phyloP scores from a whole-genome alignment of 1,140 invertebrate genomes.

The Sipha flava region DNA sequence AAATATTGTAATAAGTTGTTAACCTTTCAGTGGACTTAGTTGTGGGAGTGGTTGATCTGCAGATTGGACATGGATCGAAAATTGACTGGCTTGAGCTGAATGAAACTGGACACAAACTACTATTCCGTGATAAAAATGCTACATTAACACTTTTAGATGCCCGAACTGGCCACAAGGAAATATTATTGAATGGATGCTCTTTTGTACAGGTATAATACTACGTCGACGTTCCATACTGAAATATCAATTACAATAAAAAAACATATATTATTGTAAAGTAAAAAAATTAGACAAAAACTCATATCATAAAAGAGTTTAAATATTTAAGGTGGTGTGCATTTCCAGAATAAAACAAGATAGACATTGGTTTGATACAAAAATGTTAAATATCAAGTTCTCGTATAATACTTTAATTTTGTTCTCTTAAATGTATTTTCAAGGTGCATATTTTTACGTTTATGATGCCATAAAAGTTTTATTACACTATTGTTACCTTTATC shows the following conservation, averaged over 20 bases:
- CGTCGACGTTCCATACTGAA: background rate
- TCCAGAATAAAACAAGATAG: too few relatives aligned
- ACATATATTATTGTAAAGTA: background rate
- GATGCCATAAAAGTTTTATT: too few relatives aligned
- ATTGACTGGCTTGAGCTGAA: constrained; percentile 97
- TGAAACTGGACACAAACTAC: constrained; percentile 80
- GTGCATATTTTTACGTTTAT: too few relatives aligned
- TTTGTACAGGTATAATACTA: constrained; percentile 43
- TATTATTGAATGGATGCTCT: constrained; percentile 48
- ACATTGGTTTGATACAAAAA: too few relatives aligned
- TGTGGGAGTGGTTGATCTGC: constrained; percentile 59
- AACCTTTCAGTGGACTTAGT: constrained; percentile 64
- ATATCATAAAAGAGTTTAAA: too few relatives aligned
- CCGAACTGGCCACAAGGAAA: constrained; percentile 52
- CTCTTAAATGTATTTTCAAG: too few relatives aligned
- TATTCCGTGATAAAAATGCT: constrained; percentile 79
- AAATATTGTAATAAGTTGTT: too few relatives aligned
- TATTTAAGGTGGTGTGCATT: too few relatives aligned
- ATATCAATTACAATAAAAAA: background rate
- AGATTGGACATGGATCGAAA: constrained; percentile 82
- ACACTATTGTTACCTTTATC: too few relatives aligned
- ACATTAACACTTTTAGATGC: constrained; percentile 56
- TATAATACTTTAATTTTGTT: too few relatives aligned
- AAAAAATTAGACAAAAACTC: too few relatives aligned
- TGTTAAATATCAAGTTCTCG: too few relatives aligned